A percentile compares a stretch with the other conserved stretches of the same genome.
These are phyloP conservation scores for Nipponia nippon DNA, from an alignment of 2,113 vertebrate genomes.

Conservation along the genomic window DNA sequence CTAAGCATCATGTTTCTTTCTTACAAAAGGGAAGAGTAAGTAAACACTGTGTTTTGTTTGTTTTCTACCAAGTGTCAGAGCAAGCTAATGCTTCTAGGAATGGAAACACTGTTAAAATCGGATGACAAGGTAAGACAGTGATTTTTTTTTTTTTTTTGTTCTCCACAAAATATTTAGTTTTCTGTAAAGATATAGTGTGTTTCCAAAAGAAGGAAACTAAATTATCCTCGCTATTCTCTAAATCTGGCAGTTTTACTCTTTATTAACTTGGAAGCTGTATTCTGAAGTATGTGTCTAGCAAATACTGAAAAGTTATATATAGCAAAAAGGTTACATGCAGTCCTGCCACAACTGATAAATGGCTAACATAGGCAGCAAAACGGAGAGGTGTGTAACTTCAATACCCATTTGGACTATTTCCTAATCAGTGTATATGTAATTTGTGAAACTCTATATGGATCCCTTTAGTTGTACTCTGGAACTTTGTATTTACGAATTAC, in stretches of 20 bases:
- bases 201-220: neutral
- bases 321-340: neutral
- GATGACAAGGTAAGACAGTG: slow-evolving; percentile 65
- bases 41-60: neutral
- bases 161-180: neutral
- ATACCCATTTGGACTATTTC: neutral
- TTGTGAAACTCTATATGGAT: neutral
- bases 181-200: neutral
- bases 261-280: neutral
- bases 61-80: slow-evolving; percentile 67
- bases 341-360: neutral
- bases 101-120: neutral
- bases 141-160: neutral
- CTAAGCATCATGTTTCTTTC: neutral
- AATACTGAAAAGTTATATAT: neutral
- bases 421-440: neutral
- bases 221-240: neutral
- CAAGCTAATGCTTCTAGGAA: slow-evolving; percentile 28
- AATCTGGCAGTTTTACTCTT: neutral
- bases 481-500: neutral
- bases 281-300: neutral
- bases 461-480: neutral
- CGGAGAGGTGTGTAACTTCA: neutral
- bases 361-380: neutral
- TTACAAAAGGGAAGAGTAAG: neutral